Evolutionary conservation across 2,797 vertebrate species (phyloP).

Genomic region (Pagetopsis macropterus): DNA sequence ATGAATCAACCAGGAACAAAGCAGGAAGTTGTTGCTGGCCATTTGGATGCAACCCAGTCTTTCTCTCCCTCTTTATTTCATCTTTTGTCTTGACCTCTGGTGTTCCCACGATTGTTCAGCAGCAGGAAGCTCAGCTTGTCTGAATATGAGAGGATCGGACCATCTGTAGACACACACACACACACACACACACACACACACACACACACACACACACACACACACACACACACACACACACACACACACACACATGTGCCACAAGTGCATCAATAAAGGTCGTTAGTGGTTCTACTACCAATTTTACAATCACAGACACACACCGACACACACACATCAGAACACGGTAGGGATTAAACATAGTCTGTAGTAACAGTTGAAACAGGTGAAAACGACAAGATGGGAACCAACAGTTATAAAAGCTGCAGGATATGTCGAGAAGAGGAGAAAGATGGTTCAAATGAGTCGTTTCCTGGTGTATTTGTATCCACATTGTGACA

Average conservation of each 20-base stretch:
- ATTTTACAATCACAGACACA: no score
- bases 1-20: constrained; percentile 67
- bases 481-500: constrained; percentile 41
- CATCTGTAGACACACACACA: constrained; percentile 86
- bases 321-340: not conserved
- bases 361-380: not conserved
- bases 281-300: not conserved
- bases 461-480: constrained; percentile 41
- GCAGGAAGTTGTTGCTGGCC: constrained; percentile 80
- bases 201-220: constrained; percentile 64
- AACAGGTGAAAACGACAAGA: constrained; percentile 18
- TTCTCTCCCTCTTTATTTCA: constrained; percentile 73
- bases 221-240: constrained; percentile 42
- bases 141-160: constrained; percentile 91
- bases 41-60: constrained; percentile 90
- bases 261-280: not conserved
- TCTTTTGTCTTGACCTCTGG: constrained; percentile 78
- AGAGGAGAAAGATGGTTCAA: constrained; percentile 32
- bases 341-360: not conserved
- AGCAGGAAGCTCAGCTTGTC: constrained; percentile 82
- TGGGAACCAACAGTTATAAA: constrained; percentile 16
- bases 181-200: constrained; percentile 51
- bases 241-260: not conserved
- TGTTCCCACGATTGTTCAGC: constrained; percentile 97
- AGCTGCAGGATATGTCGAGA: constrained; percentile 45